Base-by-base conservation (phyloP, 2,888 invertebrate genomes). In the Drosophila borborema region DNA sequence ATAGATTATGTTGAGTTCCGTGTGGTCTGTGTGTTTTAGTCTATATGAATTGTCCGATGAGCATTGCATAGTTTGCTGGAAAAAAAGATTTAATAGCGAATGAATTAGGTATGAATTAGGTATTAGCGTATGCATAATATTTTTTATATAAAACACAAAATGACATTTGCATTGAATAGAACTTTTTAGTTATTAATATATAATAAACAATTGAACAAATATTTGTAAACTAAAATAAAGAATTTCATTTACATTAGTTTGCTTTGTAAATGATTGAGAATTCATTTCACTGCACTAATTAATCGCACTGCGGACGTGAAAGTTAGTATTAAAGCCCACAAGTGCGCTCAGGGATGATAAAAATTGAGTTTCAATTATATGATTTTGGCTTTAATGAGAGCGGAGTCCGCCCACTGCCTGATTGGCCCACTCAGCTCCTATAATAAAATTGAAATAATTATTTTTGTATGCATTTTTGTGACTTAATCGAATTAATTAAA, bases 401-500 rank as follows among this genome's bases (percentile, higher is more conserved):
- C 7, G 16, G 5, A 59, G 40, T 10, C 34, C 34, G 4, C 2
- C 9, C 43, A 10, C 14, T 43, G 2, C 31, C 48, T n/a, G 2
- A 18, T 16, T 5, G 8, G 12, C n/a, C 34, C 18, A 14, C 20
- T 34, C 20, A 6, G 3, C 7, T 0, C 12, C n/a, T 12, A 18
- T 5, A 1, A 48, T 65, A 9, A 31, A 31, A 58, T 12, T 38
- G 56, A 1, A 9, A 34, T 49, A 28, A 6, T 41, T 2, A n/a
- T 20, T 59, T 59, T 23, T 20, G 28, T 9, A 12, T 61, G 53
- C 55, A 64, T 55, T 66, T 67, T 55, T 69, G 72, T 59, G 34
- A 80, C 78, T 70, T 81, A 73, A 86, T 89, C 74, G 82, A 86
- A 80, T 89, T 82, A 84, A 86, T 89, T 76, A 76, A 79, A 86